Base-by-base conservation (phyloP, 2,888 invertebrate genomes). In the Anorthoa munda region DNA sequence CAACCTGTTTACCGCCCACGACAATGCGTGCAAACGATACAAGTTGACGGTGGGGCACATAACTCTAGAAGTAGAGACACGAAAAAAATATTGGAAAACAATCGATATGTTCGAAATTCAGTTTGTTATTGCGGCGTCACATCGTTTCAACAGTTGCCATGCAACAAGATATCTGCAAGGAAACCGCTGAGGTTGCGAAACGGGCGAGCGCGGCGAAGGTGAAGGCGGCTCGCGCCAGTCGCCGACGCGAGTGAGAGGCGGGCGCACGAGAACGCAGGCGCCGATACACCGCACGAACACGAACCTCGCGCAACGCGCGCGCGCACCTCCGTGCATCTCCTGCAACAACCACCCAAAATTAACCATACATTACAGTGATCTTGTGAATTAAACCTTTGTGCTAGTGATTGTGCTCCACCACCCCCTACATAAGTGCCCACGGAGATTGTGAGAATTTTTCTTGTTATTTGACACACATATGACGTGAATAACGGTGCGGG, bases 401-500 rank as follows among this genome's bases (percentile, higher is more conserved):
- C 79, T 89, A 85, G 94, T 94, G 93, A 85, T 89, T 90, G 93
- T 94, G 94, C 87, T 87, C 87, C 85, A 92, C 90, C 90, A 88
- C 90, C 86, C 85, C 83, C 82, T 84, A 86, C 58, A 71, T n/a
- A 66, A 83, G 88, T 88, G 88, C 82, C 64, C 65, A 81, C 85
- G 87, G 83, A 87, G 83, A 90, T 90, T 91, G 92, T 92, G 94
- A 92, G 93, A 93, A 87, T 93, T 92, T 92, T 93, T 93, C 92
- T 93, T 90, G 89, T 91, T 89, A 90, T 93, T 93, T 95, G 95
- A 95, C 95, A 95, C 91, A 95, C 94, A 94, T 95, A 94, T 95
- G 94, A 94, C 93, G 95, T 95, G 95, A 94, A 92, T 94, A 95
- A 95, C 95, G 94, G 95, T 95, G 94, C 92, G 89, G 90, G 91